A percentile compares a stretch with the other conserved stretches of the same genome.
Evolutionary conservation across 2,888 invertebrate genomes (phyloP).

Genomic region (Machimus atricapillus): DNA sequence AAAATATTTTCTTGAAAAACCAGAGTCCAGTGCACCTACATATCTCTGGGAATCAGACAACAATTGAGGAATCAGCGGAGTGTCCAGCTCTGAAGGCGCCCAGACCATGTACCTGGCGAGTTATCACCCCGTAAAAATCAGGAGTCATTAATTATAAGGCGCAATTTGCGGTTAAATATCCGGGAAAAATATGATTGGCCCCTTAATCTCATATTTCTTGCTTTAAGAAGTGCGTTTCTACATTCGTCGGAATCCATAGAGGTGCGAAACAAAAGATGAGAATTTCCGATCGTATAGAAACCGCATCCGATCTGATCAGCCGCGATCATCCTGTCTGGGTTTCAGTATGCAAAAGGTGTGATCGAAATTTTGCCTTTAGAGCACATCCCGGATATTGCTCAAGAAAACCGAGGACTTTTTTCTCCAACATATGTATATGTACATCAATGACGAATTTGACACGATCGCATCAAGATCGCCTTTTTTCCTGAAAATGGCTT

Average conservation of each 20-base stretch:
- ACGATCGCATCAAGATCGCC: neutral
- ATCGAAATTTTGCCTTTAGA: neutral
- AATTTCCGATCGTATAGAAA: neutral
- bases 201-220: neutral
- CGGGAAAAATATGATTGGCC: neutral
- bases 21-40: neutral
- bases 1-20: neutral
- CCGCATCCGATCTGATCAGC: conserved; percentile 19
- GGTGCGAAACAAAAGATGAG: neutral
- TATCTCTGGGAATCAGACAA: neutral
- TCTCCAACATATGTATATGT: neutral
- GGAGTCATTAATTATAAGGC: neutral
- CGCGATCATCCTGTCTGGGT: neutral
- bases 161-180: neutral
- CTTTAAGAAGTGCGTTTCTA: neutral
- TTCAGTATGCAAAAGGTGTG: neutral
- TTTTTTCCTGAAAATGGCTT: neutral
- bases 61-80: neutral
- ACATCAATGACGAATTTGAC: neutral
- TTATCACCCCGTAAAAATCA: neutral
- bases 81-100: neutral
- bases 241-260: neutral
- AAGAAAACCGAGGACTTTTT: neutral
- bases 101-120: neutral
- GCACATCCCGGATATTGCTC: conserved; percentile 1